Conservation (phyloP, 2,113 vertebrate genomes). For the Poecile atricapillus region DNA sequence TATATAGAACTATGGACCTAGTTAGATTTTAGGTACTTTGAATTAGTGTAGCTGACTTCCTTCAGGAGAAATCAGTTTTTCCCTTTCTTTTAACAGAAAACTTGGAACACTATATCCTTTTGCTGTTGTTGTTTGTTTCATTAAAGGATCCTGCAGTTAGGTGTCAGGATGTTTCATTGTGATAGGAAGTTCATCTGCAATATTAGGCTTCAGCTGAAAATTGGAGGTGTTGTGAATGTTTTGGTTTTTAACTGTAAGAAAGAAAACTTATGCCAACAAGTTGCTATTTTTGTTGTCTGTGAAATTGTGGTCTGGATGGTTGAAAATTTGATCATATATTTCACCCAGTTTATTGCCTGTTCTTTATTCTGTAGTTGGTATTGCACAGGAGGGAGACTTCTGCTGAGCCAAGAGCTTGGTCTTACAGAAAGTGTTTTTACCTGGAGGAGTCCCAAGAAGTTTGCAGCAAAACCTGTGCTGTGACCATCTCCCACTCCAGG, state of each 20-base stretch:
- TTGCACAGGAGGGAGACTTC: background rate
- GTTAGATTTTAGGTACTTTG: background rate
- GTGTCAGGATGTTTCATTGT: background rate
- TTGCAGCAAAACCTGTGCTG: background rate
- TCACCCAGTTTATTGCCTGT: background rate
- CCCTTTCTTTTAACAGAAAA: background rate
- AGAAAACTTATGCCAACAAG: background rate
- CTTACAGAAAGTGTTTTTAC: background rate
- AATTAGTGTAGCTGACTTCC: background rate
- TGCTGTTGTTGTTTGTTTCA: background rate
- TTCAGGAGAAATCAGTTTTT: background rate
- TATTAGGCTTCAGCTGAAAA: background rate
- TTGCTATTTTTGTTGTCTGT: background rate
- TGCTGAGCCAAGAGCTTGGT: background rate
- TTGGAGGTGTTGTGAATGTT: accelerated
- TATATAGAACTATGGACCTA: background rate
- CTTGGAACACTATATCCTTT: background rate
- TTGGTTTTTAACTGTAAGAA: background rate
- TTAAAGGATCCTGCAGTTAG: background rate
- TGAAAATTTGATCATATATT: background rate
- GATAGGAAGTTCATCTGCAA: background rate
- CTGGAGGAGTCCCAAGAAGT: background rate
- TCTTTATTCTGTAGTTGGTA: background rate
- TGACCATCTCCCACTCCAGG: accelerated
- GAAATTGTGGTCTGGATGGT: background rate